Conservation (phyloP, 2,113 vertebrate species). For the Eudyptes chrysolophus region DNA sequence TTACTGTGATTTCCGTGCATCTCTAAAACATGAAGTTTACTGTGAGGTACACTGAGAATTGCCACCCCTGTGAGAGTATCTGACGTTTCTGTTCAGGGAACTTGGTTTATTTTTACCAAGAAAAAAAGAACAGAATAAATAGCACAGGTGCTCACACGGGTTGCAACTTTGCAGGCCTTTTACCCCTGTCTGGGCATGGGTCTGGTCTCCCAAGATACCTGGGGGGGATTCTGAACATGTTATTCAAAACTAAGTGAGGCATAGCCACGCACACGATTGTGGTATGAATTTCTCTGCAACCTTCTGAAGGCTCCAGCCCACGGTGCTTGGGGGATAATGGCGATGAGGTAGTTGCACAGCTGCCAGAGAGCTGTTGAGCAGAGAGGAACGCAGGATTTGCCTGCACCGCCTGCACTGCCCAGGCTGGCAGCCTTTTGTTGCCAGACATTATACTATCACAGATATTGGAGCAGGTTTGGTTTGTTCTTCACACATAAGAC, state of each 20-base stretch:
- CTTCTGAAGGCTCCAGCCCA: background rate
- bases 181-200: background rate
- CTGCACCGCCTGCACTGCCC: too few species aligned
- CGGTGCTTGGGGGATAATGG: background rate
- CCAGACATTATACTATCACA: background rate
- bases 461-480: background rate
- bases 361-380: background rate
- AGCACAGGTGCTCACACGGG: background rate
- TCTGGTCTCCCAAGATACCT: background rate
- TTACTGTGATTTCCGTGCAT: background rate
- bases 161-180: background rate
- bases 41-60: background rate
- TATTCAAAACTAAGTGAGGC: background rate
- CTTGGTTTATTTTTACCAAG: background rate
- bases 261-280: rapidly evolving
- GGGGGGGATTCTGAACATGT: background rate
- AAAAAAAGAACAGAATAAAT: background rate
- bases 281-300: background rate
- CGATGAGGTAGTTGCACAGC: background rate
- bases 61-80: background rate
- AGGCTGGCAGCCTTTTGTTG: background rate
- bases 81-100: background rate
- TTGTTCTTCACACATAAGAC: background rate
- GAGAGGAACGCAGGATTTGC: background rate
- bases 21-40: background rate